Evolutionary conservation across 2,113 vertebrate species (phyloP), one percentile per base, ranked within the genome.

Genomic region (Prionailurus viverrinus): DNA sequence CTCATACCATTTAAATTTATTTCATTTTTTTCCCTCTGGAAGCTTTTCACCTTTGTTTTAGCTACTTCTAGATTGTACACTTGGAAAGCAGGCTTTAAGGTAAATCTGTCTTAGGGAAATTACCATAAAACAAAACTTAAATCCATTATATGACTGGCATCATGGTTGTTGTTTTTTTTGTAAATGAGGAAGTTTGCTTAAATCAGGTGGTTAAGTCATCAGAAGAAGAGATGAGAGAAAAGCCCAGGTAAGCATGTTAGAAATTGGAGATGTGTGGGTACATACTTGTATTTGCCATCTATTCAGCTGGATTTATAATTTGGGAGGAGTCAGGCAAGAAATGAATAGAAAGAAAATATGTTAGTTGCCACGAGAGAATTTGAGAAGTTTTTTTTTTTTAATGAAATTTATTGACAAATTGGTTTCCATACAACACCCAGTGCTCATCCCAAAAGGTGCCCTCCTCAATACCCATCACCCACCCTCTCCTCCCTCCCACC

Each of bases 31-130:
- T 4, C 14, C 39, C 80, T 45, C 58, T 58, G 18, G 41, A 29
- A 79, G 12, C 53, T 66, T 66, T 74, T 94, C 63, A 78, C 29
- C 12, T 95, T 91, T 90, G 63, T 91, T 91, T 92, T 86, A 89
- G 48, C 14, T 55, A 48, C 3, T 66, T 85, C 25, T 90, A 63
- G 31, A 29, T 27, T 61, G 7, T 13, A 15, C 13, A 53, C 14
- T 82, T 94, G 55, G 25, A 51, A 92, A 90, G 39, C 4, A 71
- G 66, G 18, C 33, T 36, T 91, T 27, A 71, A 92, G n/a, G 4
- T 58, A 81, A 94, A 31, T 66, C 4, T 69, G 16, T 71, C 36
- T 66, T 86, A 73, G 55, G 87, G n/a, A 96, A 83, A 89, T 91
- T 12, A 45, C 31, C 29, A 14, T 8, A 55, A n/a, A 12, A 2